Conservation (phyloP, 2,888 invertebrate genomes). For the Eilema caniola region DNA sequence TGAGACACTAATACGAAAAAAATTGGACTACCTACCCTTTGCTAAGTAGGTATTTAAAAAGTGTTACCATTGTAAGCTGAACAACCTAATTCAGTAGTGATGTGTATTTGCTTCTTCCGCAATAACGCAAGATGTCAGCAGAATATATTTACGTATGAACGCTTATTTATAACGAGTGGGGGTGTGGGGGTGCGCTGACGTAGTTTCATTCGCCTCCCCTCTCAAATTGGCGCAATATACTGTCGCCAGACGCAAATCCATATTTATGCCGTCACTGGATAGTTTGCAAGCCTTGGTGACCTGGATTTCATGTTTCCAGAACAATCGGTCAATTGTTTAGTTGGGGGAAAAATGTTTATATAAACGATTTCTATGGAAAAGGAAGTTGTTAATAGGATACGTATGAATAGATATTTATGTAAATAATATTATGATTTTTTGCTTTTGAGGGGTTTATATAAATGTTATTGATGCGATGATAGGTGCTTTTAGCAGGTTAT, state of each 20-base stretch:
- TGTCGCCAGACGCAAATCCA: conserved; percentile 17
- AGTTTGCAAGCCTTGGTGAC: conserved; percentile 16
- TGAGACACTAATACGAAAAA: too few relatives aligned
- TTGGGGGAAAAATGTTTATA: not conserved
- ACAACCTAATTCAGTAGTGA: too few relatives aligned
- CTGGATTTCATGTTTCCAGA: conserved; percentile 15
- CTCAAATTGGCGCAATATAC: conserved; percentile 28
- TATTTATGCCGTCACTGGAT: conserved; percentile 35
- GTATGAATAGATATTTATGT: not conserved
- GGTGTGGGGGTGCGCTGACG: conserved; percentile 31
- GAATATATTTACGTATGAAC: conserved; percentile 3
- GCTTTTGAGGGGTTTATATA: not conserved
- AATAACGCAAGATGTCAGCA: not conserved
- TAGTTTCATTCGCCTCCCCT: conserved; percentile 9
- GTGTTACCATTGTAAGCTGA: too few relatives aligned
- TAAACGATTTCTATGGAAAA: not conserved
- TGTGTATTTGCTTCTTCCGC: not conserved
- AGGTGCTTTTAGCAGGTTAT: too few relatives aligned
- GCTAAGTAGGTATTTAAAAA: too few relatives aligned
- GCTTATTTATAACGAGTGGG: conserved; percentile 8
- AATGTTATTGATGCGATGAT: too few relatives aligned
- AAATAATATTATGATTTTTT: too few relatives aligned
- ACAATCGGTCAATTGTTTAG: not conserved
- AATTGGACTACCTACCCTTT: too few relatives aligned
- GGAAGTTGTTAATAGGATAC: not conserved